Evolutionary conservation across 2,888 invertebrate genomes (phyloP).

Genomic region (Cryptophagus acutangulus): DNA sequence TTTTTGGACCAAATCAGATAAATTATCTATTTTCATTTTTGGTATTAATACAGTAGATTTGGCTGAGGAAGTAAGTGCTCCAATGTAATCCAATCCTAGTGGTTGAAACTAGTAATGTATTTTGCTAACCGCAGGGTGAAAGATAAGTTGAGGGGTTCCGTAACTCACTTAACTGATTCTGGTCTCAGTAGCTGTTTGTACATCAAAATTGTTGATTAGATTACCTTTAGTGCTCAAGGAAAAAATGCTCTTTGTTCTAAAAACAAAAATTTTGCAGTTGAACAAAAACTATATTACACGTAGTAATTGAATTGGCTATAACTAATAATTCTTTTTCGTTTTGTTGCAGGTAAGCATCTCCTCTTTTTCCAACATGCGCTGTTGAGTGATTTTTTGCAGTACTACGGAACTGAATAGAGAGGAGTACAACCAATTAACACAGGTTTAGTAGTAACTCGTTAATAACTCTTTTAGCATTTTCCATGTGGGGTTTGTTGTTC

Average conservation of each 20-base stretch:
- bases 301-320: too few relatives aligned
- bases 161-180: constrained; percentile 1
- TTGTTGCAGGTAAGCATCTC: too few relatives aligned
- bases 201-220: constrained; percentile 4
- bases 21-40: too few relatives aligned
- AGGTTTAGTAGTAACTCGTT: constrained; percentile 13
- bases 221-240: constrained; percentile 3
- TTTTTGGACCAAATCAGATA: too few relatives aligned
- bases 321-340: too few relatives aligned
- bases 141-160: neutral
- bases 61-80: too few relatives aligned
- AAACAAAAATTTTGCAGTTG: too few relatives aligned
- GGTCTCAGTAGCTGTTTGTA: constrained; percentile 1
- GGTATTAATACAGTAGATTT: too few relatives aligned
- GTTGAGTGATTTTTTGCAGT: neutral
- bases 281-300: too few relatives aligned
- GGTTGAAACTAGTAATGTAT: neutral
- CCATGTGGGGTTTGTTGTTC: constrained; percentile 9
- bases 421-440: constrained; percentile 7
- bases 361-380: too few relatives aligned
- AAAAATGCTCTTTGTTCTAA: too few relatives aligned
- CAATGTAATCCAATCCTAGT: neutral
- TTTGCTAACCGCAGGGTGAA: constrained; percentile 2
- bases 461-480: constrained; percentile 11
- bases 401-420: neutral